Percentiles rank a stretch among this genome's conserved stretches.
These are phyloP conservation scores for Forbesichthys papilliferus DNA, from an alignment of 2,113 vertebrate species.

Conservation along the genomic window DNA sequence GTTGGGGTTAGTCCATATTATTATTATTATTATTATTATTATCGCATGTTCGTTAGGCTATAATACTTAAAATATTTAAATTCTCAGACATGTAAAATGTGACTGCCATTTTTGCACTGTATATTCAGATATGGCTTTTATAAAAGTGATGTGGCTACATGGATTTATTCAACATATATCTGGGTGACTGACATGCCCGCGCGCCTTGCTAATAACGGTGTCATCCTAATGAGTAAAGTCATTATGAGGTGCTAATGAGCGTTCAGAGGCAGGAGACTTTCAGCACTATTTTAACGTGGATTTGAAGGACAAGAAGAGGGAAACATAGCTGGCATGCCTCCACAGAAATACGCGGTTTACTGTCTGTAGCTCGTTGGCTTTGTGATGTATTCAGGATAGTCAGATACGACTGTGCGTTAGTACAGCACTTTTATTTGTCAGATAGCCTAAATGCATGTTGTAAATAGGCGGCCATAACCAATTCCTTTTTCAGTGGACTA, in stretches of 20 bases:
- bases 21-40: background rate
- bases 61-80: background rate
- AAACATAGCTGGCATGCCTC: constrained; percentile 6
- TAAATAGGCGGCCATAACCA: too few relatives aligned
- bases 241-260: constrained; percentile 94
- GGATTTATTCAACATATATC: constrained; percentile 51
- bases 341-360: constrained; percentile 19
- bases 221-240: constrained; percentile 90
- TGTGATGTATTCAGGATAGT: too few relatives aligned
- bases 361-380: background rate
- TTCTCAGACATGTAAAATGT: background rate
- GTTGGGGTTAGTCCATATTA: background rate
- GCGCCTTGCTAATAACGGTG: constrained; percentile 83
- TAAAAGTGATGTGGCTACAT: constrained; percentile 18
- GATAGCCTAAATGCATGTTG: too few relatives aligned
- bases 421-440: constrained; percentile 12
- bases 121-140: background rate
- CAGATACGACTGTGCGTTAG: background rate
- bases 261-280: constrained; percentile 81
- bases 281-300: constrained; percentile 54
- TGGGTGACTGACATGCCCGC: constrained; percentile 78
- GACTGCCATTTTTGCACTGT: background rate
- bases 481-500: too few relatives aligned
- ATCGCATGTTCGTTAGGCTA: background rate
- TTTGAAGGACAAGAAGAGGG: constrained; percentile 27